These are phyloP conservation scores for Macropus fuliginosus DNA, from an alignment of 2,797 vertebrate genomes.

Conservation along the genomic window DNA sequence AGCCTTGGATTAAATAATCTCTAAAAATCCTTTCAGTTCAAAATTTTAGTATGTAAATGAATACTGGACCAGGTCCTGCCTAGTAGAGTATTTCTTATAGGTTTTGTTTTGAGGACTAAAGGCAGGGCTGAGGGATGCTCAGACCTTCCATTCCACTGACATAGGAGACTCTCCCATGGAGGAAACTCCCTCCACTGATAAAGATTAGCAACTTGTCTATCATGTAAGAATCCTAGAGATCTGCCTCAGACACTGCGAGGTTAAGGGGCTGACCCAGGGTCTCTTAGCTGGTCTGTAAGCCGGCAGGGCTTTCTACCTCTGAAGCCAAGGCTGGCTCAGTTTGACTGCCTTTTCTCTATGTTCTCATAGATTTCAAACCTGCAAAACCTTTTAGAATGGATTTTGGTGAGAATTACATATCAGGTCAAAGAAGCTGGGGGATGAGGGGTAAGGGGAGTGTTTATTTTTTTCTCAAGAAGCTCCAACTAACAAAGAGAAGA, in stretches of 20 bases:
- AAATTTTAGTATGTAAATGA: neutral
- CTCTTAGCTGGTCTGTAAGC: neutral
- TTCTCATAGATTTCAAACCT: neutral
- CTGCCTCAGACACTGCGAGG: neutral
- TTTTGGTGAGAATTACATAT: neutral
- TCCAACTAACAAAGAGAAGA: neutral
- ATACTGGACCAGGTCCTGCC: neutral
- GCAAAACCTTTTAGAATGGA: neutral
- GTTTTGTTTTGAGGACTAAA: neutral
- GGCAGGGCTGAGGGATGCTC: neutral
- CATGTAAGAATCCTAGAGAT: neutral
- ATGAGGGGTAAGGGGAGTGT: too few relatives aligned
- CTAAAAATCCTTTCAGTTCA: neutral
- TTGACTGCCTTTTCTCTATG: neutral
- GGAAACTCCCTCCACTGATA: neutral
- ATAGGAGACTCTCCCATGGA: neutral
- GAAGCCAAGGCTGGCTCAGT: neutral
- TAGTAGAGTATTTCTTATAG: neutral
- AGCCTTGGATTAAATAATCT: neutral
- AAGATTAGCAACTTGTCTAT: neutral
- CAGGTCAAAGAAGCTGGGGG: neutral
- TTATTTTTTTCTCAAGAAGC: neutral
- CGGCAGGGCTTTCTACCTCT: neutral
- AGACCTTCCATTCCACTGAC: neutral
- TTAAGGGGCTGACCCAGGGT: neutral